Base-by-base conservation (phyloP, 2,797 vertebrate genomes). In the Cheirogaleus major region DNA sequence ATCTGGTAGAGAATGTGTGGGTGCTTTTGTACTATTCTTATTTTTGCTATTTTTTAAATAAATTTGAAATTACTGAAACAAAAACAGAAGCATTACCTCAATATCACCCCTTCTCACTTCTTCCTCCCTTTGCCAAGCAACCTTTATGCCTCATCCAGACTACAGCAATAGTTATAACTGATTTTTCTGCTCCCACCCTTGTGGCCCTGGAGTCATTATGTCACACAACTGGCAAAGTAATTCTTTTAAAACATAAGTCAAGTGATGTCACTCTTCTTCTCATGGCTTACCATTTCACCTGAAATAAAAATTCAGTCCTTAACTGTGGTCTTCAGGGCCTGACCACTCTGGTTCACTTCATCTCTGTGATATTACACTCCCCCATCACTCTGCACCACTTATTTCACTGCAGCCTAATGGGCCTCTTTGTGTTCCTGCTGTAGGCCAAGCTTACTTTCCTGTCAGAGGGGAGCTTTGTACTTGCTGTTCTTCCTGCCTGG, bases 201-300 rank as follows among this genome's bases (percentile, higher is more conserved):
- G 1, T 38, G 81, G 11, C 43, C 30, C 23, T 95, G 41, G 18
- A 84, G 76, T 90, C 18, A 82, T 85, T 96, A 95, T 45, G 72
- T 95, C 38, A 94, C 52, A 91, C n/a, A 90, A 5, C n/a, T 67
- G 79, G 78, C 52, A 94, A 92, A 79, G 83, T 69, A 83, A 80
- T 94, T 91, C 7, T 95, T 80, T 84, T 76, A 93, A 52, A 95
- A 32, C 6, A 2, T 80, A 86, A 72, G 45, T 92, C 25, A 80
- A 48, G 48, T 96, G 83, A 67, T 73, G 61, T 76, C 72, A 85
- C n/a, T 96, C 38, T 78, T 91, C 27, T 95, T 86, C 50, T 95
- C 55, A 80, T 61, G 48, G 55, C 30, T 96, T 95, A 55, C 48
- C 35, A 72, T 89, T 95, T 87, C 67, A 86, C 27, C 59, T 69